Evolutionary conservation across 1,140 invertebrate genomes (phyloP).

Genomic region (Bradynema listronoti): DNA sequence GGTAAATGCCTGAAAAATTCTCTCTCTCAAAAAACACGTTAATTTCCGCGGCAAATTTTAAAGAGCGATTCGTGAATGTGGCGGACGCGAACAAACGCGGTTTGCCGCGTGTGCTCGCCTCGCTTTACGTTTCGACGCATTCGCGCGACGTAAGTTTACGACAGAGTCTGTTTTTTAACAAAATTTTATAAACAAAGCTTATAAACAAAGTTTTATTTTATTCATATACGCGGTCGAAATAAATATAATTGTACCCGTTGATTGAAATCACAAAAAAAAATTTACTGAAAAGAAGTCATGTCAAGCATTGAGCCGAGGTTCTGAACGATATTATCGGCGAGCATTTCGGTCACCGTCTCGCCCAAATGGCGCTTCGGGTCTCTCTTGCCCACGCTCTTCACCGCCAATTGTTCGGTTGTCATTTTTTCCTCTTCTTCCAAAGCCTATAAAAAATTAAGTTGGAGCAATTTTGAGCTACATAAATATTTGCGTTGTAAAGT

Average conservation of each 20-base stretch:
- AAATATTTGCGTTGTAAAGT: neutral
- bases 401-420: conserved; percentile 97
- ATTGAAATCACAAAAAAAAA: no score
- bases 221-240: no score
- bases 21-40: no score
- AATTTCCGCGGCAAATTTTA: no score
- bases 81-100: conserved; percentile 92
- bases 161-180: no score
- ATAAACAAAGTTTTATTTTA: no score
- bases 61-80: conserved; percentile 74
- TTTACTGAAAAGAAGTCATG: conserved; percentile 65
- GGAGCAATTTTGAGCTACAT: neutral
- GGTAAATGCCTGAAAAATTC: no score
- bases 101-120: conserved; percentile 81
- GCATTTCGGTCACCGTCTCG: conserved; percentile 92
- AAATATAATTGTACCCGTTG: no score
- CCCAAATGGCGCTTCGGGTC: conserved; percentile 98
- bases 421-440: conserved; percentile 99
- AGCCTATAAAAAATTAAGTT: conserved; percentile 60
- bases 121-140: conserved; percentile 80
- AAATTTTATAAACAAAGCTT: no score
- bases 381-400: conserved; percentile 98
- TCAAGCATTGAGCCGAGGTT: conserved; percentile 96
- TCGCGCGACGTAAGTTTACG: conserved; percentile 81
- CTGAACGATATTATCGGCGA: conserved; percentile 97